A percentile compares a stretch with the other conserved stretches of the same genome.
Evolutionary conservation across 2,113 vertebrate species (phyloP).

Genomic region (Gavialis gangeticus): DNA sequence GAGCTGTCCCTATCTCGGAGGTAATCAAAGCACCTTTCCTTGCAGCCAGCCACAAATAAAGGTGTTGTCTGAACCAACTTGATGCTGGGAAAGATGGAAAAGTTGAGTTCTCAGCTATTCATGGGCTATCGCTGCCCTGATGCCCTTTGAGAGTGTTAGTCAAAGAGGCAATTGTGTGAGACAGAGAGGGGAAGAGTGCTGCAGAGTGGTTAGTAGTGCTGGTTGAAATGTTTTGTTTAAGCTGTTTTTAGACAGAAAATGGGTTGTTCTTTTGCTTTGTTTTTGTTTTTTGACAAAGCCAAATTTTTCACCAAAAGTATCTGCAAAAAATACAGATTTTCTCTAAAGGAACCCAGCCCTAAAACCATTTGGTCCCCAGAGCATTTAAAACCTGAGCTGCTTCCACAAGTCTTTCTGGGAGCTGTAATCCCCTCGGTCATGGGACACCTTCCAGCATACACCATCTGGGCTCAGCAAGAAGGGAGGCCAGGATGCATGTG

Average conservation of each 20-base stretch:
- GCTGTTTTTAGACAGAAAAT: background rate
- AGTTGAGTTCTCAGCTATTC: slow-evolving; percentile 30
- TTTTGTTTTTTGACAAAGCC: background rate
- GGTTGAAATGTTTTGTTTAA: background rate
- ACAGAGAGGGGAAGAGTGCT: slow-evolving; percentile 27
- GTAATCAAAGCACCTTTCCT: background rate
- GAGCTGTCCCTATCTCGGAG: background rate
- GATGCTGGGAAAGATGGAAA: background rate
- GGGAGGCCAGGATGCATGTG: background rate
- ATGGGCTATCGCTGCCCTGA: background rate
- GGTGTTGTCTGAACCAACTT: background rate
- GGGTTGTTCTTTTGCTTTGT: background rate
- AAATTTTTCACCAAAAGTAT: background rate
- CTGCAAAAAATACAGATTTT: background rate
- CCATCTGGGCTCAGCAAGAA: background rate
- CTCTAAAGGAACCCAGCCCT: background rate
- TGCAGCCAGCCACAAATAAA: background rate
- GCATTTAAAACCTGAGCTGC: background rate
- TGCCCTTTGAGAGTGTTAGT: background rate
- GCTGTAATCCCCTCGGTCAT: background rate
- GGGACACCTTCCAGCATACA: background rate
- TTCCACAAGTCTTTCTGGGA: background rate
- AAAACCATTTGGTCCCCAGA: background rate
- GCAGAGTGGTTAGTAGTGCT: background rate
- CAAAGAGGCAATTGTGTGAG: slow-evolving; percentile 2